phyloP scores from a whole-genome alignment of 2,888 invertebrate species.

The Tenthredo livida region DNA sequence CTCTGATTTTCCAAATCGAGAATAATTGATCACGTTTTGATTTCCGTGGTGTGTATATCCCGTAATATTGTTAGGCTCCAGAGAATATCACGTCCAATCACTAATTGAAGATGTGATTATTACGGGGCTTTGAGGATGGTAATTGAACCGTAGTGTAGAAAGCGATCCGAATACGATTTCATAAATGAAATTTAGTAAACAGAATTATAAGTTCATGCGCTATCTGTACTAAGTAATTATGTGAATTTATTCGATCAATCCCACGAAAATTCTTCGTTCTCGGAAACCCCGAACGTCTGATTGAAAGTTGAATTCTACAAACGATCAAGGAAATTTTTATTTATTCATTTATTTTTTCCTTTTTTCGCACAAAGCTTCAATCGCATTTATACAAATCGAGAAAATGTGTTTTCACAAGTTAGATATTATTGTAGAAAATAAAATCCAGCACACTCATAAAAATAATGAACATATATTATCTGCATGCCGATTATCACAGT shows the following conservation, averaged over 20 bases:
- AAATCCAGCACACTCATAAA: neutral
- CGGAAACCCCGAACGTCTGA: neutral
- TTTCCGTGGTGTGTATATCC: neutral
- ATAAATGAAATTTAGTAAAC: neutral
- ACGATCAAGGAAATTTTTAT: neutral
- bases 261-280: neutral
- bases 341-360: no score
- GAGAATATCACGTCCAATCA: neutral
- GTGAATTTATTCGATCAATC: neutral
- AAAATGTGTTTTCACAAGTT: neutral
- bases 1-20: neutral
- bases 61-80: neutral
- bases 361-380: neutral
- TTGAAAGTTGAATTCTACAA: neutral
- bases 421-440: neutral
- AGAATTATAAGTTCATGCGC: neutral
- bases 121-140: neutral
- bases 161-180: slow-evolving; percentile 1
- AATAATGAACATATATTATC: neutral
- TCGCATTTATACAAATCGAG: neutral
- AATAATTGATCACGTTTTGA: neutral
- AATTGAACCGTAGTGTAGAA: neutral
- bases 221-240: neutral
- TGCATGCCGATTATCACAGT: neutral
- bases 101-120: slow-evolving; percentile 24